Conservation (phyloP, 2,888 invertebrate species). For the Aphrophora alni region DNA sequence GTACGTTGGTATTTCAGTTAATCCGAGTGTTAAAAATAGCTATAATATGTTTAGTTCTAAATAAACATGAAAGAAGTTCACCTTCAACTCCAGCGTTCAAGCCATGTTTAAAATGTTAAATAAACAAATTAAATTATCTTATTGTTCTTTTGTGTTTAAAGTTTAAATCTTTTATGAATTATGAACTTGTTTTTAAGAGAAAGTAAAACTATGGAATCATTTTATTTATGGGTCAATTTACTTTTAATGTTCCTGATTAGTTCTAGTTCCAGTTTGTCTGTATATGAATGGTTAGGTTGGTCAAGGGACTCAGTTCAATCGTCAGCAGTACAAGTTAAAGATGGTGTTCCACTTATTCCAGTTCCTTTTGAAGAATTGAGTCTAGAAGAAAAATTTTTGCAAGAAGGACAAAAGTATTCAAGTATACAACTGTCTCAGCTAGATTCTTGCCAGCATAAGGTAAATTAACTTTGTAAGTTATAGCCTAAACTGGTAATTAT, state of each 20-base stretch:
- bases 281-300: constrained; percentile 22
- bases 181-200: too few relatives aligned
- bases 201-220: too few relatives aligned
- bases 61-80: background rate
- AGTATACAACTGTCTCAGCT: constrained; percentile 64
- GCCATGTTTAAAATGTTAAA: too few relatives aligned
- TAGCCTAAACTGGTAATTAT: too few relatives aligned
- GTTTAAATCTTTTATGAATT: too few relatives aligned
- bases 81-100: background rate
- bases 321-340: background rate
- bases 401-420: constrained; percentile 65
- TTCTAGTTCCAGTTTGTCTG: background rate
- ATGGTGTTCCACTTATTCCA: constrained; percentile 38
- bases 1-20: background rate
- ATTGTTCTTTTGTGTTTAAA: too few relatives aligned
- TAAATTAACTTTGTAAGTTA: constrained; percentile 51
- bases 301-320: background rate
- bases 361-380: constrained; percentile 64
- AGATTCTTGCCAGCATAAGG: constrained; percentile 69
- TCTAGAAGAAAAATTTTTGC: constrained; percentile 68
- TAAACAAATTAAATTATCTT: too few relatives aligned
- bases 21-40: background rate
- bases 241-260: background rate
- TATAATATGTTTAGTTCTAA: background rate
- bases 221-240: background rate